Percentiles rank a stretch among this genome's conserved stretches.
phyloP scores from a whole-genome alignment of 2,888 invertebrate genomes.

The Heliconius ethilla region DNA sequence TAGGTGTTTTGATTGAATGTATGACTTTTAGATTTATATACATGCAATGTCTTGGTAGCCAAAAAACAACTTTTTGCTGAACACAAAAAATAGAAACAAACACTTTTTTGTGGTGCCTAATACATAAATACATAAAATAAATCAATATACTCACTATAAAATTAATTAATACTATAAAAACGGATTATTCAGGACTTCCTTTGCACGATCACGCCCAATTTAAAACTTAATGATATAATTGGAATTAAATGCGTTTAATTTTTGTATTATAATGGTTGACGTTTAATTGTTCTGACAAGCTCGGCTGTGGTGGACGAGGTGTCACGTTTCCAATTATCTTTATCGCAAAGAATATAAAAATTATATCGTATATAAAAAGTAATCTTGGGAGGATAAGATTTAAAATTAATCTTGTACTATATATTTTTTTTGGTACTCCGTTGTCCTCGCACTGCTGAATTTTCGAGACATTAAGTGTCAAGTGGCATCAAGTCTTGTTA shows the following conservation, averaged over 20 bases:
- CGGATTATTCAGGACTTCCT: neutral
- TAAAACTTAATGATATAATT: conserved; percentile 19
- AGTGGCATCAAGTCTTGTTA: too few species aligned
- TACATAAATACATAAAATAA: neutral
- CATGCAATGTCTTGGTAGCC: too few species aligned
- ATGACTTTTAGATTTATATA: too few species aligned
- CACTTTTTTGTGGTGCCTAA: neutral
- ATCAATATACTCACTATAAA: neutral
- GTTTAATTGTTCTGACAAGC: conserved; percentile 24
- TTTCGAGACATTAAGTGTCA: too few species aligned
- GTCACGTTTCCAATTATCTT: conserved; percentile 27
- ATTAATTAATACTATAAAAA: neutral
- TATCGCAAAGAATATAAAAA: conserved; percentile 23
- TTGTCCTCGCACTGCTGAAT: too few species aligned
- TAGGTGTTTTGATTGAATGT: too few species aligned
- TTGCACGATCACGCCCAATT: conserved; percentile 1
- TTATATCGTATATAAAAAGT: neutral
- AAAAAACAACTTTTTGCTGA: too few species aligned
- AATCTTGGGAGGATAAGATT: conserved; percentile 4
- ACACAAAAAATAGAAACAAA: too few species aligned
- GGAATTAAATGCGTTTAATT: conserved; percentile 9
- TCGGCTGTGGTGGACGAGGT: conserved; percentile 16
- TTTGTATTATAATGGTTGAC: conserved; percentile 17
- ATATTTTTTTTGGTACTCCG: neutral
- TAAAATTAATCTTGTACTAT: neutral